Evolutionary conservation across 1,140 invertebrate species (phyloP), one percentile per base, ranked within the genome.

Genomic region (Dendroctonus ponderosae): DNA sequence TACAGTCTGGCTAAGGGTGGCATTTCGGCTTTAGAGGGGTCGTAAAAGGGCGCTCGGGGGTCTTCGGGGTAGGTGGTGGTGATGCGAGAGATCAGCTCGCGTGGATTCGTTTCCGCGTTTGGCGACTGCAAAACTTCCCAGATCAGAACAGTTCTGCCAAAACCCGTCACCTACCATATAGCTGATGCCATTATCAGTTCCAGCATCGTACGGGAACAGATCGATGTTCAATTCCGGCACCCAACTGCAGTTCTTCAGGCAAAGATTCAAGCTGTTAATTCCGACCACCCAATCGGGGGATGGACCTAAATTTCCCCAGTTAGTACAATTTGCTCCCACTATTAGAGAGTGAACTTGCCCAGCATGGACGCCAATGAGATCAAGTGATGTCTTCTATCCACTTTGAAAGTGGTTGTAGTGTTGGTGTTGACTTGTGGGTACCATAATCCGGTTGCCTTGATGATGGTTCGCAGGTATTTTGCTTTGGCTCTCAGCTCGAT

Each of bases 231-330:
- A 82, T 42, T 87, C 85, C 48, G 87, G 86, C 3, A 88, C 82
- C 96, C 96, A 98, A 0, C 88, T 87, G 77, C 96, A 97, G 78
- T 97, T 92, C 46, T 85, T 84, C 14, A 89, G 83, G 75, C 96
- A 98, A 0, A 98, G 82, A 78, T 97, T 92, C 37, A 96, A 76
- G 5, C 88, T 88, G 66, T 87, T 92, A 0, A 97, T 86, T 12
- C 96, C 96, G 38, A 97, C 89, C 46, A 97, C 91, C 96, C 96
- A 98, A 80, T 98, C 96, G 0, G 96, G 96, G 12, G 92, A 93
- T 0, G 96, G 96, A 0, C 92, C 87, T 80, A 71, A 74, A 70
- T 80, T 40, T 52, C 3, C 40, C 50, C 37, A 51, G 14, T 11
- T 12, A 51, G 4, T 12, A 26, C 40, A 62, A 0, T 7, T 51